Conservation (phyloP, 2,113 vertebrate genomes). For the Proteles cristata region DNA sequence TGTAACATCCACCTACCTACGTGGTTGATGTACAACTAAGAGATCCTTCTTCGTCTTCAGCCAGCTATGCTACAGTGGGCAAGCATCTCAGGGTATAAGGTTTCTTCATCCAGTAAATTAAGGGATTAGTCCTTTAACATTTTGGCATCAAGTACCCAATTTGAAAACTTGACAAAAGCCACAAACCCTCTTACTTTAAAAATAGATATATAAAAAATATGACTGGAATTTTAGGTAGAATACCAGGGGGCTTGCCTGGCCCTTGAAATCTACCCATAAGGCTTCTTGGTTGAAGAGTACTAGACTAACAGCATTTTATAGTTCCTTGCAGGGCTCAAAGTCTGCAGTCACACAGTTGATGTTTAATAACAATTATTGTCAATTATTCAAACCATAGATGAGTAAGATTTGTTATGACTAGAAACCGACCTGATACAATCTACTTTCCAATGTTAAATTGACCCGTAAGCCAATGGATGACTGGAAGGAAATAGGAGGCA, state of each 20-base stretch:
- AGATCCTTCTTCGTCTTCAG: not conserved
- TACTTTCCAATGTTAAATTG: not conserved
- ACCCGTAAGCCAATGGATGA: not conserved
- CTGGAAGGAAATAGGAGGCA: not conserved
- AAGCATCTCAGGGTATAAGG: not conserved
- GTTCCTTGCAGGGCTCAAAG: not conserved
- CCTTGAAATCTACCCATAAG: not conserved
- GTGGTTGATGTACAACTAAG: rapidly evolving
- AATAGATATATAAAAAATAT: not conserved
- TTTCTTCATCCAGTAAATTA: not conserved
- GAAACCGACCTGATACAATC: not conserved
- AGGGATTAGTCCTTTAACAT: not conserved
- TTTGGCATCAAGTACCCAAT: not conserved
- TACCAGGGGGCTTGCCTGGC: not conserved
- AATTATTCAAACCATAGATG: not conserved
- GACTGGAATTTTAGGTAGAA: not conserved
- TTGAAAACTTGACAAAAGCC: constrained; percentile 6
- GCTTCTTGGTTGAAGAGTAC: not conserved
- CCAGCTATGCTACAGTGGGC: not conserved
- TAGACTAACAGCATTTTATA: not conserved
- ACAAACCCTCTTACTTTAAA: not conserved
- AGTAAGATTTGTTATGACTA: not conserved
- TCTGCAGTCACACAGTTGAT: not conserved
- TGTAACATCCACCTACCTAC: not conserved
- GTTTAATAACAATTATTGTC: not conserved